These are phyloP conservation scores for Lepidurus couesii DNA, from an alignment of 1,140 invertebrate species.

Conservation along the genomic window DNA sequence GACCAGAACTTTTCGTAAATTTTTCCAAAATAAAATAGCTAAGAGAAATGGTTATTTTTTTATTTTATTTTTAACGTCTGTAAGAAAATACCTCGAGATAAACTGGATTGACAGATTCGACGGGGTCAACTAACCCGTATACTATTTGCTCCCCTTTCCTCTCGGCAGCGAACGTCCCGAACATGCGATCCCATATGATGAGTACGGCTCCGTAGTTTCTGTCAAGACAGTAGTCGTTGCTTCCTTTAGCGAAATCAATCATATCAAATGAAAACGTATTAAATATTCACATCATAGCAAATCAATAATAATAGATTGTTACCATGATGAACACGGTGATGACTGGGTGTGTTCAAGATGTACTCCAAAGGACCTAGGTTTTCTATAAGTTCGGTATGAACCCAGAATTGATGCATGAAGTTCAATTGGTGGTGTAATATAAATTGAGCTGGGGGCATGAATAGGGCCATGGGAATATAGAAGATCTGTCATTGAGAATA, in stretches of 20 bases:
- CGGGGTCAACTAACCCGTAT: conserved; percentile 71
- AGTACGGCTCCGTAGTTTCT: conserved; percentile 81
- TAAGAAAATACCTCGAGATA: conserved; percentile 62
- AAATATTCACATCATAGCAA: background rate
- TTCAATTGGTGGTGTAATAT: conserved; percentile 50
- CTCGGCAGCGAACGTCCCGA: conserved; percentile 74
- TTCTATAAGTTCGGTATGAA: conserved; percentile 51
- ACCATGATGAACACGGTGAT: conserved; percentile 60
- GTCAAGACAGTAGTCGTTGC: conserved; percentile 77
- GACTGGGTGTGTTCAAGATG: conserved; percentile 55
- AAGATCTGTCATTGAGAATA: conserved; percentile 42
- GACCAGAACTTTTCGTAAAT: conserved; percentile 55
- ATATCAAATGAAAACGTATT: too few species aligned
- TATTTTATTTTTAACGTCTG: background rate
- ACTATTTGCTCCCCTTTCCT: conserved; percentile 59
- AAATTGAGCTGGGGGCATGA: conserved; percentile 47
- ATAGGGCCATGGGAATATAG: conserved; percentile 49
- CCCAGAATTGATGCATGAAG: conserved; percentile 50
- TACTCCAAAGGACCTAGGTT: conserved; percentile 52
- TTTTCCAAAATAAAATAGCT: conserved; percentile 67
- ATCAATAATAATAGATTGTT: conserved; percentile 31
- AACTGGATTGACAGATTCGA: conserved; percentile 65
- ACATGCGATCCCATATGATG: conserved; percentile 81
- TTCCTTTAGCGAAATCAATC: conserved; percentile 48
- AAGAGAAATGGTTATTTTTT: conserved; percentile 37